Percentiles rank a stretch among this genome's conserved stretches.
Conservation (phyloP, 2,888 invertebrate species). For the Sisyra nigra region DNA sequence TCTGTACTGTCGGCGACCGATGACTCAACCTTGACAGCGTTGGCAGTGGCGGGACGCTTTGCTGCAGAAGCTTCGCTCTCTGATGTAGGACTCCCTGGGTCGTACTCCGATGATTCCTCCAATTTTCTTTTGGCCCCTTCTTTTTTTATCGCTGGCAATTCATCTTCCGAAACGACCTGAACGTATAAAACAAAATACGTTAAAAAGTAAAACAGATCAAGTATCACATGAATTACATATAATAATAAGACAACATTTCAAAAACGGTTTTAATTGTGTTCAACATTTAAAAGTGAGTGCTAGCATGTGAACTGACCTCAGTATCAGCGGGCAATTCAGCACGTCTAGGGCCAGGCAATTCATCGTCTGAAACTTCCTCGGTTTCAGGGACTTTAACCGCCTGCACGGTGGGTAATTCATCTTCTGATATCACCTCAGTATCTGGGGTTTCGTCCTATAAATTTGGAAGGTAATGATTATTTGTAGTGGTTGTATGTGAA, state of each 20-base stretch:
- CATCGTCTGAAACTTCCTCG: slow-evolving; percentile 67
- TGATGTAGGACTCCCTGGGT: slow-evolving; percentile 65
- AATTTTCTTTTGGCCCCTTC: slow-evolving; percentile 38
- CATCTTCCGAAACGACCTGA: slow-evolving; percentile 66
- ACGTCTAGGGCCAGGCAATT: slow-evolving; percentile 52
- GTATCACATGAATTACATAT: background rate
- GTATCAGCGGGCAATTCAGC: slow-evolving; percentile 57
- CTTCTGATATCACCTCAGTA: slow-evolving; percentile 73
- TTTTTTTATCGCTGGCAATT: slow-evolving; percentile 48
- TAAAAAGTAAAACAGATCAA: background rate
- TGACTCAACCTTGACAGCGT: slow-evolving; percentile 27
- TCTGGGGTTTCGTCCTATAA: slow-evolving; percentile 47
- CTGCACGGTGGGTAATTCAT: slow-evolving; percentile 56
- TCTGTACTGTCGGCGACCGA: slow-evolving; percentile 28
- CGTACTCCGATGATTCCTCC: slow-evolving; percentile 35
- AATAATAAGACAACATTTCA: background rate
- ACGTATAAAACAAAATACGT: slow-evolving; percentile 1
- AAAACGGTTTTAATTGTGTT: background rate
- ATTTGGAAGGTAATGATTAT: slow-evolving; percentile 6
- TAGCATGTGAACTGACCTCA: slow-evolving; percentile 28
- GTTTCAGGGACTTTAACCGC: slow-evolving; percentile 69
- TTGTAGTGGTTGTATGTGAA: too few relatives aligned
- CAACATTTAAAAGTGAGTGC: slow-evolving; percentile 3
- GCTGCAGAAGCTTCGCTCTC: slow-evolving; percentile 49
- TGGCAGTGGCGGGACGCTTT: slow-evolving; percentile 30